Percentiles rank a stretch among this genome's conserved stretches.
These are phyloP conservation scores for Drosophila santomea DNA, from an alignment of 1,140 invertebrate species.

Conservation along the genomic window DNA sequence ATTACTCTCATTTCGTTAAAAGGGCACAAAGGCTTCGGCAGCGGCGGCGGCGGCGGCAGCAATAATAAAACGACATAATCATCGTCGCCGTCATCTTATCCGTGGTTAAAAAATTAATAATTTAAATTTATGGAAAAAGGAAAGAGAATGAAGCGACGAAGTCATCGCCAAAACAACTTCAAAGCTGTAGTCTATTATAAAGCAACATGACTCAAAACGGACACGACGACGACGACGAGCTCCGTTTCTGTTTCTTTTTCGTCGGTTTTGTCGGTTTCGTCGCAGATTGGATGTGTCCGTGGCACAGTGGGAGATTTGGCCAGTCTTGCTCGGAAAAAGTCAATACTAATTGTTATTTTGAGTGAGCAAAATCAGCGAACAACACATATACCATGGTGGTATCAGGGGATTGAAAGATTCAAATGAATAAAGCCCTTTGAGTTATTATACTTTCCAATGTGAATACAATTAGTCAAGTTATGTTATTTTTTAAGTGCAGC, in stretches of 20 bases:
- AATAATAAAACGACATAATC: slow-evolving; percentile 82
- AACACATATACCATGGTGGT: not conserved
- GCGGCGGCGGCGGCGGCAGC: slow-evolving; percentile 43
- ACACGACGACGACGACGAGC: slow-evolving; percentile 30
- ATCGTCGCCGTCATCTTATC: slow-evolving; percentile 80
- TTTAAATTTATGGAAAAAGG: slow-evolving; percentile 81
- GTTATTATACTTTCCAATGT: not conserved
- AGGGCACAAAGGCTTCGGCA: slow-evolving; percentile 68
- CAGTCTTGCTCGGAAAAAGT: not conserved
- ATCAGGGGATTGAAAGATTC: not conserved
- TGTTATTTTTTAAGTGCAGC: not conserved
- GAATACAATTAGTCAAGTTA: not conserved
- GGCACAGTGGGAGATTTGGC: slow-evolving; percentile 7
- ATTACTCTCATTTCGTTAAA: slow-evolving; percentile 81
- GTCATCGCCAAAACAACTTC: slow-evolving; percentile 77
- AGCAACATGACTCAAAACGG: slow-evolving; percentile 66
- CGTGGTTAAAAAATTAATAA: slow-evolving; percentile 82
- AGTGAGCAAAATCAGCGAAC: not conserved
- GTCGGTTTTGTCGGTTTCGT: slow-evolving; percentile 19
- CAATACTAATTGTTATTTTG: slow-evolving; percentile 2
- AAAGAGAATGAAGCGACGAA: slow-evolving; percentile 80
- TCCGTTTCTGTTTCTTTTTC: slow-evolving; percentile 6
- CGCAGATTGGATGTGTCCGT: slow-evolving; percentile 31
- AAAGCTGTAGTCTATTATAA: slow-evolving; percentile 79
- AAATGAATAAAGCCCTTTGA: not conserved